Conservation (phyloP, 2,113 vertebrate genomes). For the Petroica traversi region DNA sequence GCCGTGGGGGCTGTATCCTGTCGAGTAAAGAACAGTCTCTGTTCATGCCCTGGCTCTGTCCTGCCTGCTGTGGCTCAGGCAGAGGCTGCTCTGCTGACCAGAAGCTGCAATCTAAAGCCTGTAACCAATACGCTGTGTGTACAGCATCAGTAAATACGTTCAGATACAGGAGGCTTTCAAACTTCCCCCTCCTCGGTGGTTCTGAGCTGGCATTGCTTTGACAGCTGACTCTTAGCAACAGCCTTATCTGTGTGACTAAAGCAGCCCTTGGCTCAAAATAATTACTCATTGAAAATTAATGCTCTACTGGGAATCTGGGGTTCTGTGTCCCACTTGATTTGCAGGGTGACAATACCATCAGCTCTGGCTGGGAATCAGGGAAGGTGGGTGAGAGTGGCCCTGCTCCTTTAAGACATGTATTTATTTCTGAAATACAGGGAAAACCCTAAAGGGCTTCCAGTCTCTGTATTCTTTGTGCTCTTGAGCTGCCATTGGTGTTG, state of each 20-base stretch:
- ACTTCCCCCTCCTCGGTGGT: accelerated
- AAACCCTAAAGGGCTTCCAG: neutral
- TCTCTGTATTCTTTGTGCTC: conserved; percentile 10
- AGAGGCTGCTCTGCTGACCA: conserved; percentile 4
- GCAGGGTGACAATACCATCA: neutral
- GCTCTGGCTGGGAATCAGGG: neutral
- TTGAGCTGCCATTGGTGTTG: neutral
- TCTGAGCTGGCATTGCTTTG: neutral
- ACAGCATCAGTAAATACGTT: conserved; percentile 4
- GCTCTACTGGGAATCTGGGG: neutral
- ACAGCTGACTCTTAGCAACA: neutral
- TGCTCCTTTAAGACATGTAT: neutral
- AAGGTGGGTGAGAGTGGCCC: neutral
- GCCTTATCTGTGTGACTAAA: neutral
- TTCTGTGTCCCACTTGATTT: neutral
- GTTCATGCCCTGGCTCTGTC: neutral
- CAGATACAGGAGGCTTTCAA: neutral
- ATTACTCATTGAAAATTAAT: neutral
- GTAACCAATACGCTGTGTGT: neutral
- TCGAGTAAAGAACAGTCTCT: neutral
- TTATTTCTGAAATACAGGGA: neutral
- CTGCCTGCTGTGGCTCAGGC: neutral
- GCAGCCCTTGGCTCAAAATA: neutral
- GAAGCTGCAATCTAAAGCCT: neutral
- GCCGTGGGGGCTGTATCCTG: neutral